Percentiles rank a stretch among this genome's conserved stretches.
These are phyloP conservation scores for Microctonus brassicae DNA, from an alignment of 2,888 invertebrate genomes.

Conservation along the genomic window DNA sequence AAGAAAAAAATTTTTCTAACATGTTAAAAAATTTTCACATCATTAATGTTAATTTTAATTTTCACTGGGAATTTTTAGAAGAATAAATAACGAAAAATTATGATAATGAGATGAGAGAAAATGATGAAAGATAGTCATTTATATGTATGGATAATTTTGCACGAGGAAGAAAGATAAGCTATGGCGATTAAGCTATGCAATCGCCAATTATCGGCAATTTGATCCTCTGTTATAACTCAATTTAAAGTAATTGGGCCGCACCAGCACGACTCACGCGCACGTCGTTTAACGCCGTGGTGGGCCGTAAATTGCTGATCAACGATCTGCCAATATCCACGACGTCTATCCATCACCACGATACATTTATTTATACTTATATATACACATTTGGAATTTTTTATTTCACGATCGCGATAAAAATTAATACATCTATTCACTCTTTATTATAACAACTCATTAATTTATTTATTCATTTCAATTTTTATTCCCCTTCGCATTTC, in stretches of 20 bases:
- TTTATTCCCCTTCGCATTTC: too few species aligned
- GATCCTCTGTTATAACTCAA: constrained; percentile 65
- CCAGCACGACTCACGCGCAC: constrained; percentile 40
- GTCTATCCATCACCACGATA: constrained; percentile 4
- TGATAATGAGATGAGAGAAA: constrained; percentile 17
- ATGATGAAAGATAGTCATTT: neutral
- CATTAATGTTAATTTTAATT: neutral
- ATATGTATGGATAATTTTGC: neutral
- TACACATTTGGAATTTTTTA: neutral
- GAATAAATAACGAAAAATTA: too few species aligned
- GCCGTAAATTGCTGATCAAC: constrained; percentile 56
- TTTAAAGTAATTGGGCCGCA: constrained; percentile 63
- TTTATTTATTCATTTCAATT: neutral
- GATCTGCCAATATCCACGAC: constrained; percentile 40
- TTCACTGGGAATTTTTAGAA: neutral
- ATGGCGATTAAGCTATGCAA: constrained; percentile 60
- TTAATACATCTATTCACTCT: neutral
- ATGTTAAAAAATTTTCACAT: neutral
- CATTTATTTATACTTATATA: too few species aligned
- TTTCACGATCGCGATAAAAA: neutral
- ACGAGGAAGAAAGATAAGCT: constrained; percentile 15
- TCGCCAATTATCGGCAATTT: constrained; percentile 65
- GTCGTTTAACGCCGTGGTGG: constrained; percentile 53
- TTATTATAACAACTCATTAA: neutral
- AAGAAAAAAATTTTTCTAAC: neutral